phyloP scores from a whole-genome alignment of 2,797 vertebrate genomes.

The Anguilla marmorata region DNA sequence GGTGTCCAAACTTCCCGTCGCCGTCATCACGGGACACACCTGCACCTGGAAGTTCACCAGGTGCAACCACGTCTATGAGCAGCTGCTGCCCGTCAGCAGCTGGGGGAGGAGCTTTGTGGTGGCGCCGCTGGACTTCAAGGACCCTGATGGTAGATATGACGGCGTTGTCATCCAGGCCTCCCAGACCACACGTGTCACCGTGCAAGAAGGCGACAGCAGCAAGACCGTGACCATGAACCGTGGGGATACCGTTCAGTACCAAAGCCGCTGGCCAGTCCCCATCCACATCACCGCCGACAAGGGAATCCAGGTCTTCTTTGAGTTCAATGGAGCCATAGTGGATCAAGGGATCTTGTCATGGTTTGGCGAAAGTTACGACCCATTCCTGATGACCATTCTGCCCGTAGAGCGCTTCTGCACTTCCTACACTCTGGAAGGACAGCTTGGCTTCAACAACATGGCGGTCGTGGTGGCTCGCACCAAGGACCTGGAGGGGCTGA shows the following conservation, averaged over 20 bases:
- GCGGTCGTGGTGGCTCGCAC: constrained; percentile 56
- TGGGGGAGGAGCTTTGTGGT: constrained; percentile 68
- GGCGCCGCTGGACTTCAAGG: constrained; percentile 55
- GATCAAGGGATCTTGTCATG: too few species aligned
- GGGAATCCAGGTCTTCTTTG: constrained; percentile 64
- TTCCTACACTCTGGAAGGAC: constrained; percentile 55
- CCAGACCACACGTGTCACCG: constrained; percentile 46
- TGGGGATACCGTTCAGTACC: constrained; percentile 50
- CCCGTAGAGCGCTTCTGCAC: constrained; percentile 56
- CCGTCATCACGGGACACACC: constrained; percentile 64
- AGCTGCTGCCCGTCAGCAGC: constrained; percentile 62
- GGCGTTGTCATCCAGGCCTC: constrained; percentile 59
- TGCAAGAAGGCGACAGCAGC: constrained; percentile 20
- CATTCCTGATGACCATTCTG: constrained; percentile 63
- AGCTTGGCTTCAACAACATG: constrained; percentile 48
- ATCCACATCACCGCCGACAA: constrained; percentile 58
- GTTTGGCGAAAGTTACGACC: constrained; percentile 37
- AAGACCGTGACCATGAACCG: constrained; percentile 41
- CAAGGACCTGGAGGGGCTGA: constrained; percentile 34
- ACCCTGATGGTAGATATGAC: constrained; percentile 37
- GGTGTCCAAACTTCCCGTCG: constrained; percentile 53
- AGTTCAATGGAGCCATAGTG: constrained; percentile 56
- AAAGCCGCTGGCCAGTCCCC: constrained; percentile 43
- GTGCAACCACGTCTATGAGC: constrained; percentile 69
- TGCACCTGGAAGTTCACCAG: constrained; percentile 58